phyloP scores from a whole-genome alignment of 1,140 invertebrate genomes.

The Nymphalis io region DNA sequence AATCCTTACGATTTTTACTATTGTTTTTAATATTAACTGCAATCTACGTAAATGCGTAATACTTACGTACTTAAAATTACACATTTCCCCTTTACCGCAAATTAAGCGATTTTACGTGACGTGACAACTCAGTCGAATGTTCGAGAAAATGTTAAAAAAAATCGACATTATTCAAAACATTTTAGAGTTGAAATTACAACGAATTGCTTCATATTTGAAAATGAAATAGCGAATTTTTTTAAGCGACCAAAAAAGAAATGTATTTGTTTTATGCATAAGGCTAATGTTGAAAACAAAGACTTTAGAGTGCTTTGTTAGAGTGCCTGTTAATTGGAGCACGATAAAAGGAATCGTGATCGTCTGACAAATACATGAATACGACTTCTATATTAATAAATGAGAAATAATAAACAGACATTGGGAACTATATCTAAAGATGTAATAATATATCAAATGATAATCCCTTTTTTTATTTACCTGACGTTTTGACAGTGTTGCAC shows the following conservation, averaged over 20 bases:
- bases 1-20: too few species aligned
- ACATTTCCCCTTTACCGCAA: conserved; percentile 43
- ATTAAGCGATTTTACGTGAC: conserved; percentile 49
- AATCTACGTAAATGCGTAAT: background rate
- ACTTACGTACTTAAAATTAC: conserved; percentile 33
- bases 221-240: conserved; percentile 32
- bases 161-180: background rate
- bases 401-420: too few species aligned
- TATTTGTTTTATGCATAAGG: conserved; percentile 27
- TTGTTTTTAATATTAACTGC: background rate
- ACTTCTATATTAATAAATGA: too few species aligned
- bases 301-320: conserved; percentile 22
- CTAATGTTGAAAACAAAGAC: conserved; percentile 26
- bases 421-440: too few species aligned
- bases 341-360: conserved; percentile 12
- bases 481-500: too few species aligned
- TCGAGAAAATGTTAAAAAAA: conserved; percentile 14
- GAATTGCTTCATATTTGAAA: background rate
- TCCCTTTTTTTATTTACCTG: too few species aligned
- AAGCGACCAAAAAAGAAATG: conserved; percentile 30
- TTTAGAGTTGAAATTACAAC: background rate
- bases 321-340: conserved; percentile 27
- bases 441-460: too few species aligned
- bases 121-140: conserved; percentile 32
- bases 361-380: background rate